These are phyloP conservation scores for Hyperoplus lanceolatus DNA, from an alignment of 2,797 vertebrate genomes.

Conservation along the genomic window DNA sequence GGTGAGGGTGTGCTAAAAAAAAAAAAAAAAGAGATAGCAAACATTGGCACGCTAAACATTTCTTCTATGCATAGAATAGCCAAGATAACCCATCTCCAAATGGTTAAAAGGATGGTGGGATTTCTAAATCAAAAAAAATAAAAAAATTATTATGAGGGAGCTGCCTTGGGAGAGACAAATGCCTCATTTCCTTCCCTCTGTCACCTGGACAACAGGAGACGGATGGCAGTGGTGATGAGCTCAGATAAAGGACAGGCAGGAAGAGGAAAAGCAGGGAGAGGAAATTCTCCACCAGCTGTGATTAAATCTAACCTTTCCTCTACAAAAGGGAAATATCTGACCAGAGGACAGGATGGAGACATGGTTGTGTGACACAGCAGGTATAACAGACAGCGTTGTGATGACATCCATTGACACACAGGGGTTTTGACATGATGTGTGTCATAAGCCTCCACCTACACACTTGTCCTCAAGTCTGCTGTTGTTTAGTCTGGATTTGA, in stretches of 20 bases:
- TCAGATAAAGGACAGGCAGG: slow-evolving; percentile 29
- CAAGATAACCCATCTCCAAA: no score
- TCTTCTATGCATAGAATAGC: no score
- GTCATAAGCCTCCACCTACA: slow-evolving; percentile 1
- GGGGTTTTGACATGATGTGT: not conserved
- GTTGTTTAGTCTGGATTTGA: slow-evolving; percentile 8
- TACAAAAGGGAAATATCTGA: slow-evolving; percentile 10
- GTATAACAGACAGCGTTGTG: not conserved
- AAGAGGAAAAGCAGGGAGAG: slow-evolving; percentile 20
- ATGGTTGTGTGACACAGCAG: not conserved
- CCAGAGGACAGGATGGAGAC: slow-evolving; percentile 36
- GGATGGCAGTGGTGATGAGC: slow-evolving; percentile 27
- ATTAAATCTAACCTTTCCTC: slow-evolving; percentile 44
- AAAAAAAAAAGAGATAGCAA: no score
- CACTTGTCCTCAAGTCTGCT: not conserved
- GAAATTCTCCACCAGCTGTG: slow-evolving; percentile 43
- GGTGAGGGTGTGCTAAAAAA: no score
- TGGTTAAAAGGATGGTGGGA: not conserved
- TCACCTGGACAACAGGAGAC: slow-evolving; percentile 16
- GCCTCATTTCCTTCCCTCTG: not conserved
- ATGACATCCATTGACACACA: not conserved
- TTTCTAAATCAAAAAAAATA: not conserved
- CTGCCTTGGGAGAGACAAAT: not conserved
- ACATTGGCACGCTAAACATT: no score
- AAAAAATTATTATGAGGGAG: not conserved